Conservation (phyloP, 2,888 invertebrate genomes). For the Maniola hyperantus region DNA sequence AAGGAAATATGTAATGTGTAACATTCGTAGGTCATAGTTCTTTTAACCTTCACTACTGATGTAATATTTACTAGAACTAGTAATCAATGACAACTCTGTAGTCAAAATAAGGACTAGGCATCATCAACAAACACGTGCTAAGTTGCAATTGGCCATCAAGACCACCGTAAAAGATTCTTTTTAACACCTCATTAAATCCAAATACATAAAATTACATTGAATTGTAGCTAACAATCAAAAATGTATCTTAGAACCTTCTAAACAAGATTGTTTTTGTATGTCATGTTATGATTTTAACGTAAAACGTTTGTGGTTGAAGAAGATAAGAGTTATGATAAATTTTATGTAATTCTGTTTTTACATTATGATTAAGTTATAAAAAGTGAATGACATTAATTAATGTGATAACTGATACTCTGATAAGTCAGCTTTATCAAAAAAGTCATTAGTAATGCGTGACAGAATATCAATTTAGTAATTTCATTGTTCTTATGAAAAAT, state of each 20-base stretch:
- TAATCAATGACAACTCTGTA: slow-evolving; percentile 1
- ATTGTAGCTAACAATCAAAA: background rate
- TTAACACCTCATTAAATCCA: slow-evolving; percentile 30
- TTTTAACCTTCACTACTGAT: background rate
- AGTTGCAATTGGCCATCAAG: slow-evolving; percentile 18
- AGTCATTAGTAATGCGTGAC: background rate
- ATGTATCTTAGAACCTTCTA: background rate
- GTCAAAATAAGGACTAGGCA: slow-evolving; percentile 19
- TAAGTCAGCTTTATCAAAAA: background rate
- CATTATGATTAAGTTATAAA: slow-evolving; percentile 5
- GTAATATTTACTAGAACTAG: slow-evolving; percentile 5
- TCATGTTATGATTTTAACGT: background rate
- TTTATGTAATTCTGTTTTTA: background rate
- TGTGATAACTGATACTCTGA: background rate
- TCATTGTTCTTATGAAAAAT: background rate
- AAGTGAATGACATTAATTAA: background rate
- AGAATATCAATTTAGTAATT: background rate
- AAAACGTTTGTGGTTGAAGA: slow-evolving; percentile 15
- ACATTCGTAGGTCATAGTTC: background rate
- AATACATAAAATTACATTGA: slow-evolving; percentile 13
- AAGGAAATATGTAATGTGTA: too few species aligned
- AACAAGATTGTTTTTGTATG: slow-evolving; percentile 11
- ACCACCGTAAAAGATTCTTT: slow-evolving; percentile 25
- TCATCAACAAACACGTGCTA: slow-evolving; percentile 17
- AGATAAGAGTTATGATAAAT: slow-evolving; percentile 30